Conservation (phyloP, 2,797 vertebrate genomes). For the Craterocephalus amniculus region DNA sequence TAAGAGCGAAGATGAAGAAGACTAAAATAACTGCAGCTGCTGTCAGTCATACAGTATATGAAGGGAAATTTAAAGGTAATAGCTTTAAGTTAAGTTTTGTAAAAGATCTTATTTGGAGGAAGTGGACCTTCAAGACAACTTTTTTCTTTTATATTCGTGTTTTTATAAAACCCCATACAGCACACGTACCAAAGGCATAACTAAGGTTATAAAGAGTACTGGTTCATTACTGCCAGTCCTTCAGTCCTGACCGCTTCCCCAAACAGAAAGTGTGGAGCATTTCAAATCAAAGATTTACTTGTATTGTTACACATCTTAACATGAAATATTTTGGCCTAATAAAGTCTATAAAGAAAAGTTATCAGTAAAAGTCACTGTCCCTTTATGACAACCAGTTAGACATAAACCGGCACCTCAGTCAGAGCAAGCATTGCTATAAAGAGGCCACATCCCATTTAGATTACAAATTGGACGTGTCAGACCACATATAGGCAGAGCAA, state of each 20-base stretch:
- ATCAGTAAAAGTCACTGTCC: no score
- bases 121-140: no score
- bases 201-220: no score
- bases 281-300: not conserved
- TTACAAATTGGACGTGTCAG: not conserved
- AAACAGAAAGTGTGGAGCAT: not conserved
- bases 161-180: no score
- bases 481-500: constrained; percentile 14
- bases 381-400: not conserved
- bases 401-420: not conserved
- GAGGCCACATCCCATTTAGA: not conserved
- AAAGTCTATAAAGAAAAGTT: no score
- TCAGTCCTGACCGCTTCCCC: not conserved
- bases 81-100: not conserved
- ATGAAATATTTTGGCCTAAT: not conserved
- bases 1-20: constrained; percentile 3
- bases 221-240: no score
- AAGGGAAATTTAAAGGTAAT: not conserved
- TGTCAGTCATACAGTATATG: not conserved
- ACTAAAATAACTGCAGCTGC: constrained; percentile 18
- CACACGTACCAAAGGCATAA: no score
- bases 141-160: no score
- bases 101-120: no score
- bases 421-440: not conserved
- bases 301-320: not conserved